Evolutionary conservation across 2,113 vertebrate genomes (phyloP), one percentile per base, ranked within the genome.

Genomic region (Pipa parva): DNA sequence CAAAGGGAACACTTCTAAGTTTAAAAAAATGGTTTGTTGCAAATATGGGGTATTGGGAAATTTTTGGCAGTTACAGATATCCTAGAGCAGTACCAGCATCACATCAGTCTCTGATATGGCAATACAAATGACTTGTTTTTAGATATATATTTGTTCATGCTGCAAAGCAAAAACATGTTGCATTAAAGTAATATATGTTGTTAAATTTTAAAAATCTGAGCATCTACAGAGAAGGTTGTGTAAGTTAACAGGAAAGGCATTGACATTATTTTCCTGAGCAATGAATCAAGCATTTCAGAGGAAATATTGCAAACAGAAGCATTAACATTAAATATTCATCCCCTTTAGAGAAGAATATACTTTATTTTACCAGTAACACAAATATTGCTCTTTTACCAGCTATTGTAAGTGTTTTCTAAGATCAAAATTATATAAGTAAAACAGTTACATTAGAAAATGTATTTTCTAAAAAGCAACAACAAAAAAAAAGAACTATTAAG

Each of bases 291-390:
- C 6, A 59, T 7, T 37, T 21, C 21, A 49, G n/a, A 15, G 20
- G 29, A 50, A 37, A 28, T 7, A 7, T 29, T 28, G n/a, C 49
- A 18, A 49, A 22, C 42, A 48, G 17, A 11, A 67, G 45, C 64
- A 58, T 21, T 36, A 22, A 26, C 18, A 67, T 59, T 67, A 67
- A 67, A 67, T 59, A 67, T 59, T 50, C 31, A 67, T 58, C 21
- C 57, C 24, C 21, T 50, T 58, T 54, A 52, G 31, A 37, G 37
- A 65, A 28, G 22, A 49, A 46, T 49, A 25, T 45, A 7, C 18
- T 50, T 48, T 20, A 28, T 31, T 51, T 59, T 48, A 33, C 22
- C 28, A 58, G 1, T 5, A 46, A 17, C 39, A 28, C 9, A 49
- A 49, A 42, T 42, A 17, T 42, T 42, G 13, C 17, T n/a, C n/a